These are phyloP conservation scores for Dorcus parallelipipedus DNA, from an alignment of 2,888 invertebrate genomes.

Conservation along the genomic window DNA sequence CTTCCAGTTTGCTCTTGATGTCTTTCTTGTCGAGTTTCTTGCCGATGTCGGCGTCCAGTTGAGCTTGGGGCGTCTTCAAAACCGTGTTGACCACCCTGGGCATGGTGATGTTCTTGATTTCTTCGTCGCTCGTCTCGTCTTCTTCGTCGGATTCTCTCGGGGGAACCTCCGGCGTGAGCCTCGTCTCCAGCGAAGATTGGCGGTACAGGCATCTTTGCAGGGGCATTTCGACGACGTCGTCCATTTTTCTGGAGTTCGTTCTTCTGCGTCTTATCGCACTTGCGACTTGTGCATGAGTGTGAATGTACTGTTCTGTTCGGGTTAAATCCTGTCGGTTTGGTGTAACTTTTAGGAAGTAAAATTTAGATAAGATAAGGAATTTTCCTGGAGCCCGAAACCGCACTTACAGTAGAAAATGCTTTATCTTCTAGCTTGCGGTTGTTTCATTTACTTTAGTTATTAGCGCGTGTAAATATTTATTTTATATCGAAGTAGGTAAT, in stretches of 20 bases:
- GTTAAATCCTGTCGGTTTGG: background rate
- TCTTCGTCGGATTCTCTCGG: slow-evolving; percentile 23
- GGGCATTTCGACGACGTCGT: slow-evolving; percentile 33
- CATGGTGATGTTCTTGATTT: slow-evolving; percentile 14
- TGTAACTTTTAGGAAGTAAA: background rate
- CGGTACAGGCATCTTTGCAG: slow-evolving; percentile 33
- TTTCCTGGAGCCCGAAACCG: background rate
- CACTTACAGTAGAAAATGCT: background rate
- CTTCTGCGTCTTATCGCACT: background rate
- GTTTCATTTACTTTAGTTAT: no score
- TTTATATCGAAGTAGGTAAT: no score
- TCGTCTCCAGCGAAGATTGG: slow-evolving; percentile 39
- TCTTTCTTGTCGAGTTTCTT: slow-evolving; percentile 7
- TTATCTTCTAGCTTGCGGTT: no score
- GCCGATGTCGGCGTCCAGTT: background rate
- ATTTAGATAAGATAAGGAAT: background rate
- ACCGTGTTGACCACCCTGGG: slow-evolving; percentile 26
- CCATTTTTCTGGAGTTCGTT: slow-evolving; percentile 15
- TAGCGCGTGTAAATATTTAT: no score
- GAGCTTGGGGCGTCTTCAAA: slow-evolving; percentile 16
- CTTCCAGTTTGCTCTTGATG: slow-evolving; percentile 8
- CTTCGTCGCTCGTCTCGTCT: slow-evolving; percentile 18
- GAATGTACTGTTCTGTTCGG: no score
- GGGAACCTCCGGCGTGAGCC: slow-evolving; percentile 32
- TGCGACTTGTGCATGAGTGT: background rate